Evolutionary conservation across 2,888 invertebrate species (phyloP), one percentile per base, ranked within the genome.

Genomic region (Torymus aiolomorphi): DNA sequence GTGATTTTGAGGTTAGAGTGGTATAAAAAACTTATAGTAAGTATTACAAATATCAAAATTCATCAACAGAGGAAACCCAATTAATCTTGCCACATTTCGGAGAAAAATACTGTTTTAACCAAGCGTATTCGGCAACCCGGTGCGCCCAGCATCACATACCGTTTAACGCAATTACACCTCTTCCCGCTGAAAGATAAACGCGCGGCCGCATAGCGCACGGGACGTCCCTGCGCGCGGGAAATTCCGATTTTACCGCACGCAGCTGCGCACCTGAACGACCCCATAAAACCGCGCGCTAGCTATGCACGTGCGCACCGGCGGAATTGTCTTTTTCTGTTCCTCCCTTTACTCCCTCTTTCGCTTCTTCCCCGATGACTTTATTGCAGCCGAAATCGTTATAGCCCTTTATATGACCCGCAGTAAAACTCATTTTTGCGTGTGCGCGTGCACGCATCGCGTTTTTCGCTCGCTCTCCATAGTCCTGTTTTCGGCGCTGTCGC

Each of bases 241-340:
- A 70, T 73, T 63, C 65, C 67, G 77, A 77, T 74, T 77, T 70
- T 70, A 77, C 65, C 77, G 59, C 74, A 63, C 63, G 74, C 72
- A 77, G 65, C 74, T 74, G 80, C 52, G 62, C 20, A 18, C 62
- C 20, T 5, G 56, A 69, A 79, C 59, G 67, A 67, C 57, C 80
- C 76, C 63, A 77, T 77, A 80, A 80, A 80, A 80, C 20, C 67
- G 65, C 49, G 56, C 14, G n/a, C 11, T 1, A 14, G 56, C 14
- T 18, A n/a, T n/a, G 51, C 61, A 62, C 54, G 66, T 42, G 24
- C 52, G 18, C 20, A 66, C 66, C 18, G 52, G 52, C 18, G 14
- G 31, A 71, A 77, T 82, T 76, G 80, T 76, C 76, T 79, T 80
- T 78, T 76, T 76, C 73, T 78, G 24, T 67, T 73, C 72, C 51